Conservation (phyloP, 2,113 vertebrate species). For the Heterochromis multidens region DNA sequence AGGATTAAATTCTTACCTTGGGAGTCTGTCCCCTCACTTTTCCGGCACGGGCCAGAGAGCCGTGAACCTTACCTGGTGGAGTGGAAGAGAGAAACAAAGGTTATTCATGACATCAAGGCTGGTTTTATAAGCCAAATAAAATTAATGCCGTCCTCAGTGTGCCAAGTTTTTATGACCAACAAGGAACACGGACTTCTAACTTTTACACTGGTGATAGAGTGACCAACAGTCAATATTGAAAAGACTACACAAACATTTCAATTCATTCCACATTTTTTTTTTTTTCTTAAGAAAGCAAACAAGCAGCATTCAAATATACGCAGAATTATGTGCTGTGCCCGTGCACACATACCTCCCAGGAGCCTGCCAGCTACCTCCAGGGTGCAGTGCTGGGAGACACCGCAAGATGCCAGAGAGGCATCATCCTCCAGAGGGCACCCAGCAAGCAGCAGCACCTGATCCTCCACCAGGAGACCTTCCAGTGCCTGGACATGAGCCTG, state of each 20-base stretch:
- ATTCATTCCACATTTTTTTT: not conserved
- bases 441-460: slow-evolving; percentile 77
- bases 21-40: slow-evolving; percentile 84
- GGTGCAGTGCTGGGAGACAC: slow-evolving; percentile 76
- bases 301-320: not conserved
- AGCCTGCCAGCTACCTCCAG: slow-evolving; percentile 77
- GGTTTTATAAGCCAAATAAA: not conserved
- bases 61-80: slow-evolving; percentile 79
- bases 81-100: not conserved
- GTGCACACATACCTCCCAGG: slow-evolving; percentile 72
- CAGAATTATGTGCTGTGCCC: not conserved
- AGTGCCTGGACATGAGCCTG: slow-evolving; percentile 75
- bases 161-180: not conserved
- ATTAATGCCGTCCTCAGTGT: rapidly evolving
- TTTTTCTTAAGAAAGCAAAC: rapidly evolving
- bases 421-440: slow-evolving; percentile 78
- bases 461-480: slow-evolving; percentile 75
- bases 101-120: not conserved
- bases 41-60: slow-evolving; percentile 82
- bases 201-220: not conserved
- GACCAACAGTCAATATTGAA: not conserved
- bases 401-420: slow-evolving; percentile 66
- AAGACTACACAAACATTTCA: not conserved
- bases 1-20: slow-evolving; percentile 60
- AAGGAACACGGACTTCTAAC: too few relatives aligned